Evolutionary conservation across 2,797 vertebrate species (phyloP), one percentile per base, ranked within the genome.

Genomic region (Micropoecilia bifurca): DNA sequence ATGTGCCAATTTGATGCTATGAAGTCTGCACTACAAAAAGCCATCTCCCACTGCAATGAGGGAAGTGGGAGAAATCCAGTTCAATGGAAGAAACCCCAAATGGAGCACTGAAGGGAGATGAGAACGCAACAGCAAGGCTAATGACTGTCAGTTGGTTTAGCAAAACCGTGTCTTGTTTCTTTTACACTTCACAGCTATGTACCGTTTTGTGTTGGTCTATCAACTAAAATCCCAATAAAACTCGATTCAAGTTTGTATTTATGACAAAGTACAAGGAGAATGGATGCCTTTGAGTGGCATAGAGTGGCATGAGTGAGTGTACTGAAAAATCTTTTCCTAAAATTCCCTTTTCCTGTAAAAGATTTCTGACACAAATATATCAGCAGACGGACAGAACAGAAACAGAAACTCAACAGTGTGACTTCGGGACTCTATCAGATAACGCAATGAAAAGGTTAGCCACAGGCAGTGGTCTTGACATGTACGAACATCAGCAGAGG

Each of bases 401-500:
- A 68, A 41, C 7, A 39, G 22, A 39, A 68, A 12, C 1, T 22
- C 9, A 41, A 39, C 20, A 45, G 6, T 7, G 12, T 28, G 12
- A 71, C 68, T 71, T 28, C 5, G 9, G 68, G n/a, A 28, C 16
- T 50, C 4, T n/a, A 16, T 12, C 36, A n/a, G 2, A 39, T 30
- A 43, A 53, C 46, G 53, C 33, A 16, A 68, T 13, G 9, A 69
- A 45, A 72, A 43, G 28, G 71, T 71, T 30, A 53, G 28, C 45
- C 9, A 14, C 22, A 6, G 33, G 46, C 13, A 57, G 75, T 45
- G 8, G 69, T 7, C 18, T 25, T 77, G 71, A 63, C 63, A 76
- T 76, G 22, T 83, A 73, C 74, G 1, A 46, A 68, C 39, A 25
- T 41, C 76, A 43, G 79, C 28, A 73, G 81, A 20, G 55, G 39